Evolutionary conservation across 1,140 invertebrate genomes (phyloP).

Genomic region (Carposina sasakii): DNA sequence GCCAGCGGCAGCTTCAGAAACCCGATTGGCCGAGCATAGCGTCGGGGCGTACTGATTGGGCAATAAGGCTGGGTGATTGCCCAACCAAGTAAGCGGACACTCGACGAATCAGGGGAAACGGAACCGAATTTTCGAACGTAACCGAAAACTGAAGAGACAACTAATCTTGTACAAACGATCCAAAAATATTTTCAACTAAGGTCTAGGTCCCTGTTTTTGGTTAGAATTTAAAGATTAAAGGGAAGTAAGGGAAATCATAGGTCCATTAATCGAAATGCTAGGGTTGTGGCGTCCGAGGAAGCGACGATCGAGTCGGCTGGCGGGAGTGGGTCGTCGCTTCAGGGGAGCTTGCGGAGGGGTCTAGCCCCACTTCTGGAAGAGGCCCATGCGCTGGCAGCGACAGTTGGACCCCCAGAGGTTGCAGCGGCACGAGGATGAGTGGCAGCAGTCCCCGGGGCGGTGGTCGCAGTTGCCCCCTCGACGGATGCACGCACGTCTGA

Average conservation of each 20-base stretch:
- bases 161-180: conserved; percentile 55
- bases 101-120: conserved; percentile 55
- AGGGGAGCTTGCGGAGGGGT: conserved; percentile 19
- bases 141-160: conserved; percentile 17
- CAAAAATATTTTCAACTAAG: conserved; percentile 62
- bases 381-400: conserved; percentile 88
- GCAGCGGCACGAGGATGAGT: conserved; percentile 88
- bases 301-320: conserved; percentile 46
- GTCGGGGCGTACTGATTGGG: conserved; percentile 66
- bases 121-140: conserved; percentile 28
- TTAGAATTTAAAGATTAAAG: conserved; percentile 36
- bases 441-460: conserved; percentile 88
- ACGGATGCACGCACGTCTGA: conserved; percentile 87
- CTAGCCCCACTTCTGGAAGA: conserved; percentile 92
- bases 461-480: conserved; percentile 89
- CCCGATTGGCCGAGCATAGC: conserved; percentile 55
- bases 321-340: conserved; percentile 44
- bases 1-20: conserved; percentile 41
- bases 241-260: conserved; percentile 45
- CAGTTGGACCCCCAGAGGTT: conserved; percentile 94
- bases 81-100: conserved; percentile 69
- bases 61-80: conserved; percentile 73
- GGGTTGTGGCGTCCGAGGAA: conserved; percentile 46
- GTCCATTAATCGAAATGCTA: conserved; percentile 48
- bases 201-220: conserved; percentile 62